Base-by-base conservation (phyloP, 2,888 invertebrate species). In the Drosophila lutescens region DNA sequence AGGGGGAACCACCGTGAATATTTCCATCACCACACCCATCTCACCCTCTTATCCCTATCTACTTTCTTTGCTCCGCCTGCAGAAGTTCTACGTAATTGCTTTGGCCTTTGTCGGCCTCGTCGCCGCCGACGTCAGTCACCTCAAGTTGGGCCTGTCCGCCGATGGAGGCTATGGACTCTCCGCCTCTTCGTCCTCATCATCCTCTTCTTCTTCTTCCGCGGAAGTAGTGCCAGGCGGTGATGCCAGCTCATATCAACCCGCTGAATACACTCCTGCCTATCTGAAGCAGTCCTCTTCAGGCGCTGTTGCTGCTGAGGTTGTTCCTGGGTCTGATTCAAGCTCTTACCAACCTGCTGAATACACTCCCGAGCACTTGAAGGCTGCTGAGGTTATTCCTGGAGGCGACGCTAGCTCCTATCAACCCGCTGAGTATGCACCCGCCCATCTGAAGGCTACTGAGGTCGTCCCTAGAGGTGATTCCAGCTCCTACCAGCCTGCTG, bases 91-190 rank as follows among this genome's bases (percentile, higher is more conserved):
- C 32, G 58, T 88, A 61, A 62, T 81, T 40, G 59, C 81, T 13
- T 66, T 89, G 57, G 74, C 83, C 7, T 49, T 90, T 5, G 20
- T 86, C 47, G 79, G 79, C 56, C 38, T 67, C 8, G 89, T 67
- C 15, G 63, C 75, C 15, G 90, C 88, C 47, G 90, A 90, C 77
- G 90, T 90, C 26, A 87, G 85, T 36, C 88, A 86, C 43, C 78
- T 90, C 20, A 80, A 76, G 15, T 74, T 75, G 34, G 79, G 60
- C 30, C 65, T 73, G 2, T 40, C 30, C 13, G 62, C 47, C 6
- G 79, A 61, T n/a, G 71, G 62, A n/a, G 72, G 62, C 56, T 75
- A 77, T 76, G 87, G 53, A 63, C 83, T 76, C 78, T 76, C 34
- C 68, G 6, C 26, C 10, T 12, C 67, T 41, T 51, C 76, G 7